Base-by-base conservation (phyloP, 2,113 vertebrate genomes). In the Oryzias celebensis region DNA sequence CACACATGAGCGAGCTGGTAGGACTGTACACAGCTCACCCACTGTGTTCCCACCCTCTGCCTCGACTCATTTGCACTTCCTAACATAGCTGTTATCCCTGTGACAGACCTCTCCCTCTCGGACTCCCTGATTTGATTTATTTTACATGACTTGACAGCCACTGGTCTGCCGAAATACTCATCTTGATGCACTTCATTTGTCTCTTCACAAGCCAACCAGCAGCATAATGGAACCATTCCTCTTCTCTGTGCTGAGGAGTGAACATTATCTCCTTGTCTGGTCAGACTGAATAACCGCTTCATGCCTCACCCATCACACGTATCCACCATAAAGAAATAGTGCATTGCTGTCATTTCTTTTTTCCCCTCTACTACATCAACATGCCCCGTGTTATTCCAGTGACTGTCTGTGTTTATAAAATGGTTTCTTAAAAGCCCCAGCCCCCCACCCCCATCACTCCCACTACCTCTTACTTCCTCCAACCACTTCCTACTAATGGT, bases 401-500 rank as follows among this genome's bases (percentile, higher is more conserved):
- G 42, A 55, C 54, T 78, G 76, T 63, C 71, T 62, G 45, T 83
- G 78, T 88, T 84, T 86, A 82, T 77, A 80, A 86, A 86, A 88
- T 66, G 62, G 75, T 80, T 83, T 75, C 70, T 89, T 84, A 78
- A 85, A 88, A 87, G 75, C 80, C 71, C 73, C 69, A 55, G 54
- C 78, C 71, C 55, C 77, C 74, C 36, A 8, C 31, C 31, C 55
- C 56, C 64, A 62, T 84, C 76, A 81, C 84, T 89, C 77, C 80
- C 79, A 68, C 80, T 71, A 60, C 75, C 51, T 75, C 79, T 85
- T 75, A 68, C 82, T 83, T 83, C 63, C 80, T 82, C 82, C n/a
- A 58, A 81, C 81, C 79, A 81, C 81, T 89, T 89, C 81, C 85
- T 82, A 79, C 69, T 87, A 88, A 90, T 86, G 78, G 80, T 72